Percentiles rank a stretch among this genome's conserved stretches.
Evolutionary conservation across 2,113 vertebrate species (phyloP).

Genomic region (Leptobrachium leishanense): DNA sequence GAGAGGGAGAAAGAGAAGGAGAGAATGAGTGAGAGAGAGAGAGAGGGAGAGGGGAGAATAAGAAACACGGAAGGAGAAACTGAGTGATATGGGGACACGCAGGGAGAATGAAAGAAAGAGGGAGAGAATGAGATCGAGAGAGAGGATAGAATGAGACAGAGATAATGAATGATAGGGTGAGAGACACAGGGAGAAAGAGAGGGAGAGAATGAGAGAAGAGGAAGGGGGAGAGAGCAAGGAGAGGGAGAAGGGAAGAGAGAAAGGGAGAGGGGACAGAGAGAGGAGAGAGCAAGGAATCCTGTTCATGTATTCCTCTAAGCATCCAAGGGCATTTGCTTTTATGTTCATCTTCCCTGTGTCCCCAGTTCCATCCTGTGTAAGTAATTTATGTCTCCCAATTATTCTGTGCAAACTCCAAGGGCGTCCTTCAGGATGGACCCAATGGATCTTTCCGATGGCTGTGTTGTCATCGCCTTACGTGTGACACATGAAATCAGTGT

Average conservation of each 20-base stretch:
- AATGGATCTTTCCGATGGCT: constrained; percentile 41
- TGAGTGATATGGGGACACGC: too few relatives aligned
- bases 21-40: too few relatives aligned
- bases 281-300: background rate
- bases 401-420: constrained; percentile 47
- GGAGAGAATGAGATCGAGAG: too few relatives aligned
- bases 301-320: constrained; percentile 41
- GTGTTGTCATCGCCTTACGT: constrained; percentile 47
- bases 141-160: too few relatives aligned
- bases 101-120: too few relatives aligned
- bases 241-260: too few relatives aligned
- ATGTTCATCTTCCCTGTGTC: constrained; percentile 32
- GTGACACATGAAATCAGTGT: constrained; percentile 48
- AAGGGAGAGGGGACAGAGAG: background rate
- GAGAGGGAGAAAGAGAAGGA: too few relatives aligned
- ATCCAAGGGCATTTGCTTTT: constrained; percentile 41
- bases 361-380: constrained; percentile 28
- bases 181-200: too few relatives aligned
- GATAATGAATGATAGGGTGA: too few relatives aligned
- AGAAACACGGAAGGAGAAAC: too few relatives aligned
- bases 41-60: too few relatives aligned
- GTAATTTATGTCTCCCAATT: constrained; percentile 48
- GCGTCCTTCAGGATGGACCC: constrained; percentile 48
- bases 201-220: background rate
- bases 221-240: background rate